Evolutionary conservation across 2,113 vertebrate species (phyloP), one percentile per base, ranked within the genome.

Genomic region (Aldabrachelys gigantea): DNA sequence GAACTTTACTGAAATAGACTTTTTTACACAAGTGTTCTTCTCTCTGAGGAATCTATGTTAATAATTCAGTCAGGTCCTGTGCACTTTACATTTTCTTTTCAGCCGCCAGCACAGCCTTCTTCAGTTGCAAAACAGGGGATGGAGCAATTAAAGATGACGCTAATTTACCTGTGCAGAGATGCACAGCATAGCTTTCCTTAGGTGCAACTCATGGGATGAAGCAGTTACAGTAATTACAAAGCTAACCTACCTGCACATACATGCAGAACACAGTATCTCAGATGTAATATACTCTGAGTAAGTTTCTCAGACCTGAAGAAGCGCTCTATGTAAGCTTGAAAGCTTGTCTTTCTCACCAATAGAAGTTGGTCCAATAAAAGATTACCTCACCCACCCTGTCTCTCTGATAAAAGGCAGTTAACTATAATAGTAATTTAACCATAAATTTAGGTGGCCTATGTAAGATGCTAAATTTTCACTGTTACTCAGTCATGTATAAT

Each of bases 1-100:
- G 47, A 10, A 6, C 4, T 75, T 83, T 44, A 84, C 56, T 54
- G 0, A 38, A 84, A 88, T 10, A 25, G 38, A 16, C 1, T 38
- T 16, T 80, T 84, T 93, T 59, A 80, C n/a, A 72, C 10, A 25
- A 17, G 6, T 0, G 0, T n/a, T 92, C 54, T 78, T 10, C 17
- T 93, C 41, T 86, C 56, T 31, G 1, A 22, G 84, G 38, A 35
- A 76, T 76, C n/a, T 50, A 49, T 52, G 78, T 59, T 27, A 59
- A 7, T 85, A 35, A n/a, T 41, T 56, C n/a, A 52, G 1, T 69
- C 41, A 59, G n/a, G 85, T 22, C 78, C 0, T 0, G 82, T 10
- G 5, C 41, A 82, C 38, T 75, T 49, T 87, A 54, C 1, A 19
- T 89, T 57, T 92, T 69, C 35, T 65, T 93, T 47, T 86, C 38